Evolutionary conservation across 2,113 vertebrate genomes (phyloP).

Genomic region (Todiramphus chloris): DNA sequence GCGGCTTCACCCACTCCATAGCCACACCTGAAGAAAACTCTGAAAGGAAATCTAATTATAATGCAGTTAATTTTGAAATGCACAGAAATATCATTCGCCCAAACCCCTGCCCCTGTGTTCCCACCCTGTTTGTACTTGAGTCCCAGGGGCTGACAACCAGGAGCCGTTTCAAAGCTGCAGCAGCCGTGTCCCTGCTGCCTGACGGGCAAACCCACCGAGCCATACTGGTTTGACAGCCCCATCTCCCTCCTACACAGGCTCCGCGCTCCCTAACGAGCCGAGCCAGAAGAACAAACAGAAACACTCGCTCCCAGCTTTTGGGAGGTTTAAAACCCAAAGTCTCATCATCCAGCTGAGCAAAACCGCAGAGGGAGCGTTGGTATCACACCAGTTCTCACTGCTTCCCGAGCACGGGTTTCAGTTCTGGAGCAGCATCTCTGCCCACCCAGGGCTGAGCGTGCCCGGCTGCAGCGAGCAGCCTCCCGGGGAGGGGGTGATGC

Average conservation of each 20-base stretch:
- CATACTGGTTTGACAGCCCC: background rate
- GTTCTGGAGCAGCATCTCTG: background rate
- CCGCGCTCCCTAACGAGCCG: background rate
- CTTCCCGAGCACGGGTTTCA: background rate
- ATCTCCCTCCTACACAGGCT: background rate
- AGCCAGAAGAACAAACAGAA: background rate
- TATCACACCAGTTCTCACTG: accelerated
- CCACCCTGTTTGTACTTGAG: background rate
- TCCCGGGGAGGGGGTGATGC: background rate
- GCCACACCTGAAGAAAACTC: accelerated
- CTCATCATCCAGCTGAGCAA: background rate
- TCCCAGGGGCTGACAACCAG: background rate
- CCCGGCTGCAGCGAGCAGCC: background rate
- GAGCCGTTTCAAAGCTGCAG: background rate
- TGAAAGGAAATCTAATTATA: accelerated
- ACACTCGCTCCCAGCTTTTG: background rate
- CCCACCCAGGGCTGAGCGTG: accelerated
- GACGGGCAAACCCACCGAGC: background rate
- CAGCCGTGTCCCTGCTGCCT: accelerated
- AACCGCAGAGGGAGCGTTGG: accelerated
- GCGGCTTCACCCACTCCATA: accelerated
- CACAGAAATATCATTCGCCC: accelerated
- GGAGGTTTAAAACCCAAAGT: background rate
- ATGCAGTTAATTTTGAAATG: accelerated
- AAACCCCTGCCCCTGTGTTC: accelerated